Percentiles rank a stretch among this genome's conserved stretches.
phyloP scores from a whole-genome alignment of 2,888 invertebrate genomes.

The Nowickia ferox region DNA sequence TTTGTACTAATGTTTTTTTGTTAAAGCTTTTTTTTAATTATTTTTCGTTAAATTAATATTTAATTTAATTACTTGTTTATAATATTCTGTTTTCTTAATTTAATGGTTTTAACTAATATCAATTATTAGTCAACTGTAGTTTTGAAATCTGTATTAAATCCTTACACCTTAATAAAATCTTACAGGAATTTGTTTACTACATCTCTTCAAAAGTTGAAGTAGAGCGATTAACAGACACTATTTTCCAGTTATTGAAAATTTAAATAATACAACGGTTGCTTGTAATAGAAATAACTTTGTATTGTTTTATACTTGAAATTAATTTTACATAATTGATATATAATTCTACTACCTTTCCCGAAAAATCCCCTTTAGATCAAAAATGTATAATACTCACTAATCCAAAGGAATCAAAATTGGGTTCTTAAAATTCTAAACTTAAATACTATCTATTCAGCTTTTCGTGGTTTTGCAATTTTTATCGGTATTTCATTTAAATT shows the following conservation, averaged over 20 bases:
- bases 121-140: slow-evolving; percentile 3
- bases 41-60: background rate
- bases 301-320: background rate
- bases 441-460: background rate
- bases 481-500: slow-evolving; percentile 22
- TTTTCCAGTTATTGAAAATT: background rate
- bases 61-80: background rate
- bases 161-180: background rate
- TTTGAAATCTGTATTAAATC: slow-evolving; percentile 8
- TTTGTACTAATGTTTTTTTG: background rate
- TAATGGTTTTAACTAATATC: background rate
- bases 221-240: background rate
- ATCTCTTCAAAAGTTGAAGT: background rate
- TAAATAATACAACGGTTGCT: background rate
- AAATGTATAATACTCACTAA: background rate
- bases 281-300: background rate
- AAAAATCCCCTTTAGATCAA: background rate
- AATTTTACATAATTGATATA: background rate
- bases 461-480: slow-evolving; percentile 2
- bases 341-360: background rate
- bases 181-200: too few relatives aligned
- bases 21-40: background rate
- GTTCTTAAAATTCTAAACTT: background rate
- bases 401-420: background rate
- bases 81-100: background rate